Evolutionary conservation across 2,888 invertebrate genomes (phyloP), one percentile per base, ranked within the genome.

Genomic region (Rhamphomyia laevipes): DNA sequence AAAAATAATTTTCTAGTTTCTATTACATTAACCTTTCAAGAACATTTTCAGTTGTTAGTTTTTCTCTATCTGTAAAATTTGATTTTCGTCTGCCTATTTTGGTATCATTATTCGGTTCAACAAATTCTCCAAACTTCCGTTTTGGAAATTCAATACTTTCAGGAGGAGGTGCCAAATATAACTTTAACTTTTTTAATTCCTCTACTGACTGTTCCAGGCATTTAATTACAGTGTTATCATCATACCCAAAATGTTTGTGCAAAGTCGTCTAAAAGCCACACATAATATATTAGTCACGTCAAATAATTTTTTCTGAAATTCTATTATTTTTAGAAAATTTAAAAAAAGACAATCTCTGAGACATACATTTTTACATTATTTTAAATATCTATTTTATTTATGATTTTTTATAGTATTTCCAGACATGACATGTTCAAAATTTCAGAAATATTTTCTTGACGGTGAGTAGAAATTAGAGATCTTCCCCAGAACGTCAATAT

Each of bases 171-270:
- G 90, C 86, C 58, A 83, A 77, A 65, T 90, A 88, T 58, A 93
- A 73, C 71, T 86, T 86, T 37, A 81, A 76, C 60, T 80, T 80
- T 63, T 80, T 82, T 53, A 95, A 72, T 67, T 93, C 92, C 40
- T 87, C 87, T 76, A 89, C 80, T 37, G 83, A 83, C 46, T 82
- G 77, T 63, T 86, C 85, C 61, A 94, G 74, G 50, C 81, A 78
- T 60, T 81, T 81, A 61, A 95, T 83, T 17, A 87, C 89, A 51
- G 81, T 73, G 65, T 95, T 94, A 64, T 93, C 90, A 57, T 89
- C 86, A 65, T 82, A 89, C 52, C 85, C 83, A 72, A 93, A 93
- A 67, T 94, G 86, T 69, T 85, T 84, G 66, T 88, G 87, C 53
- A 94, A 73, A 68, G 83, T 83, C 35, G 51, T 50, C 53, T 53